These are phyloP conservation scores for Cynodonichthys magdalenae DNA, from an alignment of 2,797 vertebrate species.

Conservation along the genomic window DNA sequence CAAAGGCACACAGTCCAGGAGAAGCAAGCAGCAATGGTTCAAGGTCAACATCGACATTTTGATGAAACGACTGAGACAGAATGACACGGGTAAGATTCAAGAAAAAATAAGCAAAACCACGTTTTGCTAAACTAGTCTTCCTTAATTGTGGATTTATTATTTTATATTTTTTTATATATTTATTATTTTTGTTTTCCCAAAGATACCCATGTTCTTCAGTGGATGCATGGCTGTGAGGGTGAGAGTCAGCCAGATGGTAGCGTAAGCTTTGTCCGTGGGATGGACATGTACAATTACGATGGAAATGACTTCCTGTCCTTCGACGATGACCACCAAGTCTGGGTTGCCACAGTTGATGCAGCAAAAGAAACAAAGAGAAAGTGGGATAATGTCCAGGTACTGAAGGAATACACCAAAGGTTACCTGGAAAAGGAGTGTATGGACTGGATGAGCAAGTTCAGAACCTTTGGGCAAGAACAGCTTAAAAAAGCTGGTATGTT, in stretches of 20 bases:
- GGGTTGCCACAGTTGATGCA: conserved; percentile 31
- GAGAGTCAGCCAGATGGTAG: fast-evolving
- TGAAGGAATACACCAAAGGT: conserved; percentile 79
- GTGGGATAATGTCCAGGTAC: conserved; percentile 69
- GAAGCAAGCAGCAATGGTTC: conserved; percentile 78
- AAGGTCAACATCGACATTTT: conserved; percentile 74
- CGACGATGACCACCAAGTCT: neutral
- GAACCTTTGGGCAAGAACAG: fast-evolving
- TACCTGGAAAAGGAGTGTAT: conserved; percentile 81
- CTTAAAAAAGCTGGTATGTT: neutral
- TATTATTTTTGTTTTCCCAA: neutral
- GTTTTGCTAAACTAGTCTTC: neutral
- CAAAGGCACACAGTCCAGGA: conserved; percentile 62
- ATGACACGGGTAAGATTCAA: conserved; percentile 18
- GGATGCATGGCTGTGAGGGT: conserved; percentile 70
- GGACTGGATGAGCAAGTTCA: conserved; percentile 69
- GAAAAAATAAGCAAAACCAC: neutral
- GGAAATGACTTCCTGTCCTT: conserved; percentile 71
- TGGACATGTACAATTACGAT: conserved; percentile 74
- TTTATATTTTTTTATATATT: neutral
- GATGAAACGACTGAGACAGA: conserved; percentile 60
- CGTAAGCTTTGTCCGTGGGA: fast-evolving
- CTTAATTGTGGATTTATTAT: neutral
- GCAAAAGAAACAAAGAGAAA: conserved; percentile 64
- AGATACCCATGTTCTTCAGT: conserved; percentile 71